Evolutionary conservation across 1,140 invertebrate species (phyloP), one percentile per base, ranked within the genome.

Genomic region (Mycetomoellerius zeteki): DNA sequence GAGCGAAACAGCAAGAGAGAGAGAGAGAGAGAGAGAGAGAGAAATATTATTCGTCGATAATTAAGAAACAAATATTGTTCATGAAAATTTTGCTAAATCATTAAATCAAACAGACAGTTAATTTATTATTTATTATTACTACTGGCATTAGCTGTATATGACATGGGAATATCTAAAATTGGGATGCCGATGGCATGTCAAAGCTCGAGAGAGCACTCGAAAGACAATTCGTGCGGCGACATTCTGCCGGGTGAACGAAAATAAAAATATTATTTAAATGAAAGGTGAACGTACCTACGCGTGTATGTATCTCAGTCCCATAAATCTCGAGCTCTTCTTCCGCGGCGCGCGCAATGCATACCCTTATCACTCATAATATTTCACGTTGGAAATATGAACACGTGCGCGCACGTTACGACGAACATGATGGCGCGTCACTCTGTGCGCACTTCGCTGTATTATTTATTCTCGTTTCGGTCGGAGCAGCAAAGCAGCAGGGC

Each of bases 361-460:
- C 52, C 56, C 69, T 84, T 84, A 84, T 84, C 80, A 84, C n/a
- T 84, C 80, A 84, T 75, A 84, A 84, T 84, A 84, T 84, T 75
- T 84, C 69, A 84, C 80, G 80, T 60, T 60, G 80, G 69, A 84
- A 75, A 84, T 73, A 84, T 84, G 80, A 84, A 84, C 80, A 75
- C 54, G 65, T 69, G 37, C 65, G 65, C 65, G 33, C 37, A 21
- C 37, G 56, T 84, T 84, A 84, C 80, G 80, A 75, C 80, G 69
- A 75, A 60, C 80, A 84, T 84, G 54, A 84, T 84, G 80, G 80
- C 69, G 54, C 80, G 69, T 64, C 69, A 64, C 37, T 84, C 80
- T 4, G 54, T 84, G 80, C 69, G 56, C 56, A 47, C n/a, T 84
- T 73, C 69, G 37, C 56, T 84, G 69, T 75, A 84, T 84, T 84